phyloP scores from a whole-genome alignment of 1,140 invertebrate species.

The Drosophila nigrodunni region DNA sequence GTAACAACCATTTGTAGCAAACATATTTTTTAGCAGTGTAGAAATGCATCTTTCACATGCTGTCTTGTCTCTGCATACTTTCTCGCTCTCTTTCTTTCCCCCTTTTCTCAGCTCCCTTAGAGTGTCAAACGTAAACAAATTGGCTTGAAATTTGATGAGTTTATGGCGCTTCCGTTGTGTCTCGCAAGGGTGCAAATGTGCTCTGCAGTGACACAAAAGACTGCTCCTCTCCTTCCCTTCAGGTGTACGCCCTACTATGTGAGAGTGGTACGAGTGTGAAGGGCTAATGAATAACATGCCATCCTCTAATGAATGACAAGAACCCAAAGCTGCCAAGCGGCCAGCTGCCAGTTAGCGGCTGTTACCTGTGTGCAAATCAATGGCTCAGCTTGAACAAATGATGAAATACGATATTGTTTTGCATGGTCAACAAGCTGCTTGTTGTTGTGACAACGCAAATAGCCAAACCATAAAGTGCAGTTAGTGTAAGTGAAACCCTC shows the following conservation, averaged over 20 bases:
- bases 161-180: slow-evolving; percentile 55
- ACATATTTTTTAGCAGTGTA: too few relatives aligned
- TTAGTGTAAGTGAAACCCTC: slow-evolving; percentile 49
- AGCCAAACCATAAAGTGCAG: slow-evolving; percentile 44
- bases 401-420: slow-evolving; percentile 71
- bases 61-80: neutral
- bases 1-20: too few relatives aligned
- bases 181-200: slow-evolving; percentile 37
- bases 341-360: slow-evolving; percentile 31
- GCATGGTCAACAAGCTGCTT: slow-evolving; percentile 34
- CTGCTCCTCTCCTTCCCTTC: neutral
- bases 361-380: slow-evolving; percentile 61
- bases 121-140: slow-evolving; percentile 51
- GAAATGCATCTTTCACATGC: neutral
- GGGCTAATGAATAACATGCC: slow-evolving; percentile 67
- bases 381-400: slow-evolving; percentile 64
- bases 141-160: slow-evolving; percentile 69
- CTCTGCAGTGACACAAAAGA: slow-evolving; percentile 38
- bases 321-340: slow-evolving; percentile 10
- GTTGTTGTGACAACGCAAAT: slow-evolving; percentile 25
- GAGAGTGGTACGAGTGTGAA: neutral
- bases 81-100: neutral
- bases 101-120: neutral
- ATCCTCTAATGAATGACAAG: slow-evolving; percentile 75
- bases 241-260: too few relatives aligned